Percentiles rank a stretch among this genome's conserved stretches.
These are phyloP conservation scores for Caenorhabditis uteleia DNA, from an alignment of 2,888 invertebrate species.

Conservation along the genomic window DNA sequence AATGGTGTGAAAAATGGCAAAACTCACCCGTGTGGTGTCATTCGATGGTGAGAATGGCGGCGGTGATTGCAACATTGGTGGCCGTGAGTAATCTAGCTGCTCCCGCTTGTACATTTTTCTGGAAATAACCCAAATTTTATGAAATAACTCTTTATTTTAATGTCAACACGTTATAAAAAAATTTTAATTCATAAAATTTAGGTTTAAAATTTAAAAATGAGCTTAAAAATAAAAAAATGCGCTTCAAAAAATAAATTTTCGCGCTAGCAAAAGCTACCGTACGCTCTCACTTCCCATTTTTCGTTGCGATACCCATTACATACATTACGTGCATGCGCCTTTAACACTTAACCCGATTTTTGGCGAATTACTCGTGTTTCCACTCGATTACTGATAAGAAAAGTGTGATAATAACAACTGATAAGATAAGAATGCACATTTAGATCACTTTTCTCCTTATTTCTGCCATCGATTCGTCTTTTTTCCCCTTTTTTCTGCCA, in stretches of 20 bases:
- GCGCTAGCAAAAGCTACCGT: conserved; percentile 1
- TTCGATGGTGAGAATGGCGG: conserved; percentile 18
- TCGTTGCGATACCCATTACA: background rate
- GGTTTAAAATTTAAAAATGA: background rate
- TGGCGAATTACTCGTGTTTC: background rate
- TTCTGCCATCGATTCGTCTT: no score
- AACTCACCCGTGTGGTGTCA: conserved; percentile 17
- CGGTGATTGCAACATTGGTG: conserved; percentile 30
- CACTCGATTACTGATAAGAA: no score
- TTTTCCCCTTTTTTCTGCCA: background rate
- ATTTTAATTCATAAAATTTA: no score
- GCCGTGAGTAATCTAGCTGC: conserved; percentile 10
- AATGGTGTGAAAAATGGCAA: background rate
- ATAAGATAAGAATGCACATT: no score
- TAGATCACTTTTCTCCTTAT: no score
- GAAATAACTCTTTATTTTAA: no score
- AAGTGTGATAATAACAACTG: no score
- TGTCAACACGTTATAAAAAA: no score
- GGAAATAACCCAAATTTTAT: no score
- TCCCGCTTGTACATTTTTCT: conserved; percentile 13
- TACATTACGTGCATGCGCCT: conserved; percentile 3
- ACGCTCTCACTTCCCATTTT: background rate
- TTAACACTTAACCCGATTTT: background rate
- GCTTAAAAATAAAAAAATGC: background rate
- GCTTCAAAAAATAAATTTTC: background rate